Evolutionary conservation across 2,888 invertebrate species (phyloP).

Genomic region (Caenorhabditis panamensis): DNA sequence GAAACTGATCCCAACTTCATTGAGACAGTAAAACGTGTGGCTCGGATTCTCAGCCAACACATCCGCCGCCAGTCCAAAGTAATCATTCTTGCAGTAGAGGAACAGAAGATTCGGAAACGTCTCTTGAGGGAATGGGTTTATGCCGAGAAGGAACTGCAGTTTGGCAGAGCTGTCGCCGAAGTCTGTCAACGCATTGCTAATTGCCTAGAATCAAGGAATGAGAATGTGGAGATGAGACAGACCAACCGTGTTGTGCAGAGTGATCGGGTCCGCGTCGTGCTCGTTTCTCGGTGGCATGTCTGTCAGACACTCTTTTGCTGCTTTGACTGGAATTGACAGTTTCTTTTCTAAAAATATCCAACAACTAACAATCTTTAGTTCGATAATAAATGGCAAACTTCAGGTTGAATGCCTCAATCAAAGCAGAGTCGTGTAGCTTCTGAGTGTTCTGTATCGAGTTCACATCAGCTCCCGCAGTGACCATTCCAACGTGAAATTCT

Average conservation of each 20-base stretch:
- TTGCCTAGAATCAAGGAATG: slow-evolving; percentile 23
- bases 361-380: slow-evolving; percentile 87
- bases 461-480: slow-evolving; percentile 86
- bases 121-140: slow-evolving; percentile 97
- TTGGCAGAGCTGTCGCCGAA: slow-evolving; percentile 95
- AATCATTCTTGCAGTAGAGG: slow-evolving; percentile 96
- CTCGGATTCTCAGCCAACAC: slow-evolving; percentile 97
- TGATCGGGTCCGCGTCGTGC: slow-evolving; percentile 97
- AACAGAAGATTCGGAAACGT: slow-evolving; percentile 96
- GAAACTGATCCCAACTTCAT: slow-evolving; percentile 23
- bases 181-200: slow-evolving; percentile 83
- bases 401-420: slow-evolving; percentile 97
- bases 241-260: slow-evolving; percentile 88
- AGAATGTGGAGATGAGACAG: neutral
- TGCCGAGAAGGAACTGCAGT: slow-evolving; percentile 92
- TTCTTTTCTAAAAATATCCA: neutral
- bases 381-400: slow-evolving; percentile 99
- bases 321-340: slow-evolving; percentile 69
- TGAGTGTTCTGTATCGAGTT: slow-evolving; percentile 96
- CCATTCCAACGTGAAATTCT: slow-evolving; percentile 69
- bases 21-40: slow-evolving; percentile 88
- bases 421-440: slow-evolving; percentile 93
- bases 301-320: slow-evolving; percentile 82
- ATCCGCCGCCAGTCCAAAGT: slow-evolving; percentile 97
- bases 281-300: slow-evolving; percentile 88